Evolutionary conservation across 2,888 invertebrate genomes (phyloP), one percentile per base, ranked within the genome.

Genomic region (Ischnura elegans): DNA sequence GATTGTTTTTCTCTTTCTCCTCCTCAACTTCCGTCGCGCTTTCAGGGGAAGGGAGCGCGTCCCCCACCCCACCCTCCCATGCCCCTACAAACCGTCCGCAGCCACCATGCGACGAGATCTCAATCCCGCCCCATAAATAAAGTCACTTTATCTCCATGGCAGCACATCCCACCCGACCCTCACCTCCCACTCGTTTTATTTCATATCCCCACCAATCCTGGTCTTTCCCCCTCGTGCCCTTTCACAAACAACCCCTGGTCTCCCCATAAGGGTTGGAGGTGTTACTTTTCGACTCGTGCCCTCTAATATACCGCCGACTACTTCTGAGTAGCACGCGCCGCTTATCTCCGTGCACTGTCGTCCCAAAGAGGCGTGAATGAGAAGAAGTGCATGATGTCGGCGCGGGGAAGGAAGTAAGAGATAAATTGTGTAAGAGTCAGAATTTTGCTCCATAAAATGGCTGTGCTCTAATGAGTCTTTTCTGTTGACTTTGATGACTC

Each of bases 81-180:
- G 0, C 76, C 3, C 36, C 36, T 36, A 4, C 13, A 29, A 25
- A 25, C 76, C n/a, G 13, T 36, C 36, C 29, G 36, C 76, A 19
- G 25, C 29, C 76, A 2, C 76, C 76, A 76, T n/a, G 51, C 51
- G 0, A 6, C 10, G 76, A 76, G 76, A 76, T 36, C 76, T 76
- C 76, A 76, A 76, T 76, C 76, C 76, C 76, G 76, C 29, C 36
- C 76, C 76, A 76, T 76, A 76, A 76, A 76, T 76, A 76, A 29
- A 76, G 76, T 13, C 76, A 36, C 76, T 76, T 76, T 76, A 36
- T 29, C 76, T 36, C 76, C 10, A 29, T 76, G 29, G 29, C 29
- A 25, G 29, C 25, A 29, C 36, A 3, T 16, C 29, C 10, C 10
- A 10, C 10, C 29, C 76, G 36, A 29, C 36, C 13, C 76, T 36